These are phyloP conservation scores for Eristalis intricaria DNA, from an alignment of 2,888 invertebrate genomes.

Conservation along the genomic window DNA sequence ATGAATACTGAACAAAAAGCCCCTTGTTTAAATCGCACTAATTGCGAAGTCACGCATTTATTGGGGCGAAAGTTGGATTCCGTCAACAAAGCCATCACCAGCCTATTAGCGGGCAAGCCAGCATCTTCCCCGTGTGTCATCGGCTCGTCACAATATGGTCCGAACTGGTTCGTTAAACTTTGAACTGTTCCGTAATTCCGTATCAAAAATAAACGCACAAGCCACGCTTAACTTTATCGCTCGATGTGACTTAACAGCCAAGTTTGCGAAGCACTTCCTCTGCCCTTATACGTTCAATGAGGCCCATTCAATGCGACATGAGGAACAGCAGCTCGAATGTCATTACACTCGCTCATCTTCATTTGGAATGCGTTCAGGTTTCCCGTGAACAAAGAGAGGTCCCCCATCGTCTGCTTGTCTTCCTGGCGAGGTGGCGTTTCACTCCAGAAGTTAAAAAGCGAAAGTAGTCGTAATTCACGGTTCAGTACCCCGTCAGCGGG, in stretches of 20 bases:
- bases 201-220: constrained; percentile 18
- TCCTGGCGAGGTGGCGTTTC: not conserved
- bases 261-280: constrained; percentile 14
- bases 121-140: constrained; percentile 9
- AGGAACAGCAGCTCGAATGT: not conserved
- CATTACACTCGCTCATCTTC: constrained; percentile 6
- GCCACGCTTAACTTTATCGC: not conserved
- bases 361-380: not conserved
- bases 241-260: constrained; percentile 17
- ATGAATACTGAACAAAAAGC: not conserved
- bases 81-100: not conserved
- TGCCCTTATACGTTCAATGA: constrained; percentile 9
- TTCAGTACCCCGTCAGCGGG: constrained; percentile 1
- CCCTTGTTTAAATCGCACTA: not conserved
- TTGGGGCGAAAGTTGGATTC: not conserved
- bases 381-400: not conserved
- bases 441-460: constrained; percentile 1
- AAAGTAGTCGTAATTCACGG: constrained; percentile 11
- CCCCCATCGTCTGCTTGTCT: not conserved
- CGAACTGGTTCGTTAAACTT: constrained; percentile 3
- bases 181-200: constrained; percentile 15
- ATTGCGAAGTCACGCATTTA: not conserved
- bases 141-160: not conserved
- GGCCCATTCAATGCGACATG: not conserved
- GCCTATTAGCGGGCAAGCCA: not conserved